Evolutionary conservation across 2,888 invertebrate species (phyloP).

Genomic region (Agrochola macilenta): DNA sequence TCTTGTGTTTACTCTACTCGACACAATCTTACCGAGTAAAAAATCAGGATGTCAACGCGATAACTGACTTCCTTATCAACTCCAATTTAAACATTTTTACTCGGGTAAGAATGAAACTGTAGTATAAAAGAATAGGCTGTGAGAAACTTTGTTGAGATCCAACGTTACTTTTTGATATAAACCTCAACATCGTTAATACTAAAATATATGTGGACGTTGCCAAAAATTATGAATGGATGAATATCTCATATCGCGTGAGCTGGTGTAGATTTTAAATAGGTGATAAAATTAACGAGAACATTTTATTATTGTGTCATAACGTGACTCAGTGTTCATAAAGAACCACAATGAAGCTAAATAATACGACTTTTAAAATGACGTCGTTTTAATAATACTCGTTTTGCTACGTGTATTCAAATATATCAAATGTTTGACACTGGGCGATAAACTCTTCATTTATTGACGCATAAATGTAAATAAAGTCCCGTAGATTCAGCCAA

Average conservation of each 20-base stretch:
- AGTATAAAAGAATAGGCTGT: constrained; percentile 39
- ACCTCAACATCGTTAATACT: constrained; percentile 28
- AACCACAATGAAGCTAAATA: constrained; percentile 65
- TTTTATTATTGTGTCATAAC: constrained; percentile 67
- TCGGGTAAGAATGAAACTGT: constrained; percentile 53
- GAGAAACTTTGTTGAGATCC: constrained; percentile 28
- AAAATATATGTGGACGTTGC: constrained; percentile 50
- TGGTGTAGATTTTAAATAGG: constrained; percentile 57
- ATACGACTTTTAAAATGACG: constrained; percentile 57
- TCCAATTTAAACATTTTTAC: constrained; percentile 59
- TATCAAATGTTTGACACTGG: constrained; percentile 45
- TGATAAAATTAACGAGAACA: constrained; percentile 59
- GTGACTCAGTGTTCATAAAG: constrained; percentile 62
- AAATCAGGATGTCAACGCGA: constrained; percentile 85
- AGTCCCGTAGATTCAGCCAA: constrained; percentile 28
- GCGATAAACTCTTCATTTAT: constrained; percentile 40
- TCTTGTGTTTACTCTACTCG: constrained; percentile 80
- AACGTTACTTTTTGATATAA: constrained; percentile 42
- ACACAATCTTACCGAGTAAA: constrained; percentile 82
- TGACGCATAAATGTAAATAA: constrained; percentile 37
- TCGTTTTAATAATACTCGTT: constrained; percentile 61
- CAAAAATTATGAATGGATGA: constrained; percentile 63
- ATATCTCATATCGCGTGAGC: constrained; percentile 54
- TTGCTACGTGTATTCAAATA: constrained; percentile 36
- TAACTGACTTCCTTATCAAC: constrained; percentile 75